These are phyloP conservation scores for Thaumatotibia leucotreta DNA, from an alignment of 1,140 invertebrate genomes.

Conservation along the genomic window DNA sequence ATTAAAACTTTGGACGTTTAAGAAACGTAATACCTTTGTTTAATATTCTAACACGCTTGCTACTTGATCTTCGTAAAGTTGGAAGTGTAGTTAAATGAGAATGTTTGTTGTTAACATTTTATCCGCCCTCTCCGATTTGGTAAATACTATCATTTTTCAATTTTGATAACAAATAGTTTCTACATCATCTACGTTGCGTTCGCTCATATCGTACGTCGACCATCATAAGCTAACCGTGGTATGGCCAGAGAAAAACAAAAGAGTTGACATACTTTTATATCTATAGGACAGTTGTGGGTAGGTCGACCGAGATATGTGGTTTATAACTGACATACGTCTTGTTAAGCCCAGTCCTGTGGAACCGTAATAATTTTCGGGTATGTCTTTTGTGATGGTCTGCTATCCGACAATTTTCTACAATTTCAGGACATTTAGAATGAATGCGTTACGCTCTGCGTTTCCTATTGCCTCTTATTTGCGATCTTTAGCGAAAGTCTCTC, in stretches of 20 bases:
- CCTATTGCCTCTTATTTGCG: background rate
- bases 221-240: background rate
- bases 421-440: constrained; percentile 26
- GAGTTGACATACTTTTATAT: no score
- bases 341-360: background rate
- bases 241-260: background rate
- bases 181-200: background rate
- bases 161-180: background rate
- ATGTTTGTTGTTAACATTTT: background rate
- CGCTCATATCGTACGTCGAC: background rate
- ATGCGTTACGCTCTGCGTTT: constrained; percentile 15
- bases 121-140: background rate
- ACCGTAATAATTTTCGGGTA: background rate
- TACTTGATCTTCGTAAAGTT: background rate
- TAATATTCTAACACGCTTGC: background rate
- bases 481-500: background rate
- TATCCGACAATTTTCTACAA: constrained; percentile 44
- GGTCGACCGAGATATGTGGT: no score
- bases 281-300: no score
- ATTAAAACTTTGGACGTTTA: constrained; percentile 7
- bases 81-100: background rate
- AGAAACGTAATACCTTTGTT: background rate
- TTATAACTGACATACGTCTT: background rate
- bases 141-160: background rate
- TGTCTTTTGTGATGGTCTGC: constrained; percentile 24